Evolutionary conservation across 2,113 vertebrate genomes (phyloP).

Genomic region (Motacilla tschutschensis): DNA sequence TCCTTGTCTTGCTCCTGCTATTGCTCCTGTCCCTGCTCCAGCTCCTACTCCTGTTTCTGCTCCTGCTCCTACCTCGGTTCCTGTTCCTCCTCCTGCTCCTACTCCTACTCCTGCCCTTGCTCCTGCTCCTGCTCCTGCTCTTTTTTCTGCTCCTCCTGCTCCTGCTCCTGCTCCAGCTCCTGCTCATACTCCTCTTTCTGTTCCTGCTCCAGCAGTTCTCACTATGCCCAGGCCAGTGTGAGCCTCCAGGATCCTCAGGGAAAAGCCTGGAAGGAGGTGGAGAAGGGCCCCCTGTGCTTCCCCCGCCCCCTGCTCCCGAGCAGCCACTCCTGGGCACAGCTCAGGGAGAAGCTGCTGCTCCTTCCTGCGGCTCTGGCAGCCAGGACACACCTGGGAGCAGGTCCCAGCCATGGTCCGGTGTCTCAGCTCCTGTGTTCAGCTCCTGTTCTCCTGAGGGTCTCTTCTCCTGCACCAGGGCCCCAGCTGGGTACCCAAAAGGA

Average conservation of each 20-base stretch:
- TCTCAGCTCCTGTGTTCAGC: accelerated
- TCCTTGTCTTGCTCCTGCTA: background rate
- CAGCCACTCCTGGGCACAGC: background rate
- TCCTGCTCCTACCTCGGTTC: background rate
- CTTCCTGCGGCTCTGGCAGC: background rate
- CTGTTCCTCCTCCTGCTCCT: background rate
- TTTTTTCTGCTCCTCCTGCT: background rate
- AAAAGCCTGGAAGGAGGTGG: background rate
- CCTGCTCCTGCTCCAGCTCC: too few relatives aligned
- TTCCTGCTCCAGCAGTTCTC: background rate
- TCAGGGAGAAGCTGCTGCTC: background rate
- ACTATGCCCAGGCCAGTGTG: accelerated
- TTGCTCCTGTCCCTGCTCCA: background rate
- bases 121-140: background rate
- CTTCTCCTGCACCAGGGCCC: background rate
- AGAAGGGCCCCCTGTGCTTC: background rate
- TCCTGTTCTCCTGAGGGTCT: background rate
- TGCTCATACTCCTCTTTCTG: accelerated
- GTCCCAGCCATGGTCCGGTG: accelerated
- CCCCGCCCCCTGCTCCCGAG: accelerated
- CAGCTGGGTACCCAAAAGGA: background rate
- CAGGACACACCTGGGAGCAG: background rate
- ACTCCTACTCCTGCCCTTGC: background rate
- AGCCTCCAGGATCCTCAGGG: background rate
- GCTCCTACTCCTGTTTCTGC: background rate